phyloP scores from a whole-genome alignment of 2,113 vertebrate genomes.

The Alaudala cheleensis region DNA sequence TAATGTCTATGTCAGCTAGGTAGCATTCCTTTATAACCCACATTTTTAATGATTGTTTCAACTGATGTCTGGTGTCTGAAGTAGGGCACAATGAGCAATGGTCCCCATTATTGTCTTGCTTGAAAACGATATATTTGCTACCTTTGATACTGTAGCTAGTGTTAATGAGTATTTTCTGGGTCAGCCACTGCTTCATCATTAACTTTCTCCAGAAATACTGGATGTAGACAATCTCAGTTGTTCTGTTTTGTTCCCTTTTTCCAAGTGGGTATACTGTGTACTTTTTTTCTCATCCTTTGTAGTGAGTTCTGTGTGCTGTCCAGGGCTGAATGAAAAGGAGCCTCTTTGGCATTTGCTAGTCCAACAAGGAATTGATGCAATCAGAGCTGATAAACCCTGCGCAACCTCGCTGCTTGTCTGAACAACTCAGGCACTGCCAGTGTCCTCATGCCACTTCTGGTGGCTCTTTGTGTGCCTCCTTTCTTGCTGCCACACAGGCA shows the following conservation, averaged over 20 bases:
- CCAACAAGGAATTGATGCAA: background rate
- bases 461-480: background rate
- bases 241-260: background rate
- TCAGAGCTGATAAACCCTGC: background rate
- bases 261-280: background rate
- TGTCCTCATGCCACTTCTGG: background rate
- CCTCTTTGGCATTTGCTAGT: background rate
- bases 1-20: background rate
- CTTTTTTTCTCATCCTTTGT: background rate
- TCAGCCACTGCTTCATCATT: constrained; percentile 19
- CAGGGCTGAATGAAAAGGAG: background rate
- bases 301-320: background rate
- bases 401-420: background rate
- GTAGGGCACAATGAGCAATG: background rate
- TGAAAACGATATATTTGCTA: background rate
- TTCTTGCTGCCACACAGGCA: background rate
- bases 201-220: background rate
- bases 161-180: constrained; percentile 16
- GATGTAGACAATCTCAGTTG: background rate
- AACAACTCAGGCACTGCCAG: background rate
- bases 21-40: background rate
- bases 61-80: background rate
- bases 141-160: background rate
- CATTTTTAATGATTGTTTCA: constrained; percentile 21
- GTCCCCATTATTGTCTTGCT: background rate